Base-by-base conservation (phyloP, 2,797 vertebrate genomes). In the Yasuhikotakia modesta region DNA sequence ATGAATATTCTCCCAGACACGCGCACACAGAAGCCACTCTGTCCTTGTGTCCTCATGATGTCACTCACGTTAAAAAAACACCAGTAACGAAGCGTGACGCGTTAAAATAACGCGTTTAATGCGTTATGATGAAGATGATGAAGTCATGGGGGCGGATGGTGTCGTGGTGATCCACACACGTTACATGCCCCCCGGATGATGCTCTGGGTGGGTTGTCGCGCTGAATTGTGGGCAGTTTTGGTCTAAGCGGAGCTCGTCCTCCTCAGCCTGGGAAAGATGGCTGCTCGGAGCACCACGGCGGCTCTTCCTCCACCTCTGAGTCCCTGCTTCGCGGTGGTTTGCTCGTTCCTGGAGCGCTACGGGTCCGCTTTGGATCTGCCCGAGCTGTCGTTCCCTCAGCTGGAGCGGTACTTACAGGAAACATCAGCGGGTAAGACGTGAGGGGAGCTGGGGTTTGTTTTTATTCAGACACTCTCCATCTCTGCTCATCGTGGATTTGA, bases 271-370 rank as follows among this genome's bases (percentile, higher is more conserved):
- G 94, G 88, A 90, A 95, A 93, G 91, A 95, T 95, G 94, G 94
- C 94, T 91, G 93, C 94, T 92, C 89, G 91, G 91, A 93, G 87
- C 87, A 87, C 91, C 86, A 76, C 87, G 84, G 89, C 90, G 79
- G 92, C 91, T 83, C 93, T 93, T 70, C 90, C 90, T 91, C 92
- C 94, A 82, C 93, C 91, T 86, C 93, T 95, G 7, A 95, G 95
- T 90, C 94, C 96, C 75, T 96, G 96, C 91, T 98, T 98, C 87
- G 96, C 97, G 80, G 96, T 97, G 82, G 94, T 98, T 82, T 98
- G 97, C 71, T 98, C 96, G 16, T 98, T 98, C 81, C 81, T 98
- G 89, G 96, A 98, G 87, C 94, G 96, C 0, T 98, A 97, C 89
- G 96, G 96, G 76, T 88, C 94, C 55, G 87, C 89, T 84, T 89